Conservation (phyloP, 2,888 invertebrate genomes). For the Phyto melanocephala region DNA sequence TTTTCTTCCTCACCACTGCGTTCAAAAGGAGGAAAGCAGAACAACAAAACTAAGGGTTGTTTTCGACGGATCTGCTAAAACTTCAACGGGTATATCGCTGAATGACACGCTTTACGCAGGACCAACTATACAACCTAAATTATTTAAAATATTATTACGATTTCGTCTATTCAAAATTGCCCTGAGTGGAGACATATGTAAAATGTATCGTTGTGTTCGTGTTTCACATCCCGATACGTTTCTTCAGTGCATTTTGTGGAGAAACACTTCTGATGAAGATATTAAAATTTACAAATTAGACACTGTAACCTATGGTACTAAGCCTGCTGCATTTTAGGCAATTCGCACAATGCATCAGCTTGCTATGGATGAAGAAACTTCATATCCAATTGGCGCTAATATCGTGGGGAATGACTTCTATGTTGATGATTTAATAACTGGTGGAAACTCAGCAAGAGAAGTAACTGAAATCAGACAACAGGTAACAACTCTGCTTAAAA, state of each 20-base stretch:
- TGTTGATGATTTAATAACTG: conserved; percentile 13
- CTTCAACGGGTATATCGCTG: not conserved
- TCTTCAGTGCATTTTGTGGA: conserved; percentile 28
- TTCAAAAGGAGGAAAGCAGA: conserved; percentile 10
- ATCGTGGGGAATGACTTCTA: conserved; percentile 34
- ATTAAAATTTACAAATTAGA: conserved; percentile 2
- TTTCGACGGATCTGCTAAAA: not conserved
- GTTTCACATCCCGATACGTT: conserved; percentile 6
- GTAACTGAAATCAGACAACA: not conserved
- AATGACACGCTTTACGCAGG: conserved; percentile 1
- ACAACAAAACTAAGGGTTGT: conserved; percentile 5
- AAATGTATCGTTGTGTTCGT: conserved; percentile 10
- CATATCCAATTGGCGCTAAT: conserved; percentile 13
- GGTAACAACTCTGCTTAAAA: not conserved
- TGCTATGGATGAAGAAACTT: not conserved
- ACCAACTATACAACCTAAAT: not conserved
- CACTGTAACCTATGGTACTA: conserved; percentile 21
- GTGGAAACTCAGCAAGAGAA: not conserved
- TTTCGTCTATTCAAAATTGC: conserved; percentile 3
- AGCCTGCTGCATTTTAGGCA: not conserved
- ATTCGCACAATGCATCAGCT: conserved; percentile 6
- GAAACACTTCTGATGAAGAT: not conserved
- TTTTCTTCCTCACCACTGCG: conserved; percentile 49
- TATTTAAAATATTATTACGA: not conserved
- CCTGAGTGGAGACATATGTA: not conserved